These are phyloP conservation scores for Spatulosminthurus flaviceps DNA, from an alignment of 2,888 invertebrate genomes.

Conservation along the genomic window DNA sequence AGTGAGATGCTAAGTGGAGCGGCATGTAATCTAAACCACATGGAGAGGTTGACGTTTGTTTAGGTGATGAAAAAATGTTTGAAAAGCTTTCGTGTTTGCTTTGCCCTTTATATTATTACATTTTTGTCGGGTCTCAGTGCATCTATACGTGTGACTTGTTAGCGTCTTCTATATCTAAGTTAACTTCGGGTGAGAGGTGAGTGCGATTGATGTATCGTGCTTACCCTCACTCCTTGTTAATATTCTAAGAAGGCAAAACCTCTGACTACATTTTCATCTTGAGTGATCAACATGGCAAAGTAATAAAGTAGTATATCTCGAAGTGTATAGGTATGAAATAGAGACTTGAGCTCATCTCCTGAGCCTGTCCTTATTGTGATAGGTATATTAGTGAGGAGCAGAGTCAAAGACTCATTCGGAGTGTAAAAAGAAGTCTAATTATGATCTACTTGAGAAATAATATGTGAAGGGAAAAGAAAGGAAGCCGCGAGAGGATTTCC, in stretches of 20 bases:
- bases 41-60: constrained; percentile 32
- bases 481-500: constrained; percentile 27
- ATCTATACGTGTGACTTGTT: no score
- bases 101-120: constrained; percentile 15
- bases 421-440: constrained; percentile 39
- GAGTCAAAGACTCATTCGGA: constrained; percentile 1
- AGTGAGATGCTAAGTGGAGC: constrained; percentile 25
- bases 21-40: constrained; percentile 43
- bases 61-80: constrained; percentile 5
- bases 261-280: constrained; percentile 26
- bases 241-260: constrained; percentile 42
- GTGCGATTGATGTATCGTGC: background rate
- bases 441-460: constrained; percentile 27
- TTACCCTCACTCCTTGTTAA: constrained; percentile 32
- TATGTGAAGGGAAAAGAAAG: constrained; percentile 17
- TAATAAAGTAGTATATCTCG: background rate
- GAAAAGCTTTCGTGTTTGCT: constrained; percentile 24
- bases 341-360: no score
- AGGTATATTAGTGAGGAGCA: no score
- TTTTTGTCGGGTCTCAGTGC: background rate
- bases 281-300: constrained; percentile 13
- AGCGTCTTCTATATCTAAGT: no score
- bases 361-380: no score
- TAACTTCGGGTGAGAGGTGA: background rate
- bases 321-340: no score